Base-by-base conservation (phyloP, 2,888 invertebrate genomes). In the Limenitis camilla region DNA sequence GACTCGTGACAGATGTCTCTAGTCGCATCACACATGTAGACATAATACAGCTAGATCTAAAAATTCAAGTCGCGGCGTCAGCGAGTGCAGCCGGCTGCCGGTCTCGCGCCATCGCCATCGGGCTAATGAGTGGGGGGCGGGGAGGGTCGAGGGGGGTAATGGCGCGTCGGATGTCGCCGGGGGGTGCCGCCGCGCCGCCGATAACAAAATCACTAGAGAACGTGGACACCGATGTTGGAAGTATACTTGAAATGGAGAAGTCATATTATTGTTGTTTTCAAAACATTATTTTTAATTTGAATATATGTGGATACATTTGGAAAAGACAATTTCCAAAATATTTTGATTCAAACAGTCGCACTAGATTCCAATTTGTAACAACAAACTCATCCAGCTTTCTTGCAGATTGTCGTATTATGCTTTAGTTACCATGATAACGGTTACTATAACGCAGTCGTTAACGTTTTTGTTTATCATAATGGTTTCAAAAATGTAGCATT, bases 151-250 rank as follows among this genome's bases (percentile, higher is more conserved):
- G 58, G 67, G 72, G 71, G 78, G 81, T 79, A 81, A 76, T 80
- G 79, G 81, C 76, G 78, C 71, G 84, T 80, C 78, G 82, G 78
- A 79, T 80, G 84, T 81, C 86, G 84, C 81, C 81, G 80, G 80
- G 72, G 81, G 81, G 77, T 78, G 78, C 74, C 71, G 70, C 70
- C 71, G 73, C 72, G 74, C 69, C 73, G 78, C 81, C 81, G 85
- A 86, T 86, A 86, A 85, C 85, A 82, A 84, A 85, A 85, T 84
- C 85, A 83, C 84, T 81, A 78, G 83, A 80, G 80, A 79, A 78
- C 77, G 75, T 71, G 66, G 66, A 62, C 65, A 53, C 49, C 47
- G 61, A 61, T 58, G 58, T 54, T 51, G 50, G 53, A 63, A 58
- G 49, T 52, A 58, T 55, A 59, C 60, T 63, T 63, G 62, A 59